A percentile compares a stretch with the other conserved stretches of the same genome.
Conservation (phyloP, 2,797 vertebrate genomes). For the Pseudochirops corinnae region DNA sequence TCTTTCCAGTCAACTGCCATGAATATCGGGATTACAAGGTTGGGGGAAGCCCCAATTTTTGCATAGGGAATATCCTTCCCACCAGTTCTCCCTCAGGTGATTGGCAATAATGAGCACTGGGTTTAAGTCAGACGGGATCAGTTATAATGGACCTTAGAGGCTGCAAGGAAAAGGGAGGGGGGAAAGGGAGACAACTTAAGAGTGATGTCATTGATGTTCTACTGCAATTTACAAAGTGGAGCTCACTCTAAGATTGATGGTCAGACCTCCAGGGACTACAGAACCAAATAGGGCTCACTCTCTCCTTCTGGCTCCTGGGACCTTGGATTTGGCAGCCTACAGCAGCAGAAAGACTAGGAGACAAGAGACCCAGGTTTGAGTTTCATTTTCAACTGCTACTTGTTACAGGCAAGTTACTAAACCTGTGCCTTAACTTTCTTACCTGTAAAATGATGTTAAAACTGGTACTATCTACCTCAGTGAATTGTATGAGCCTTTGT, state of each 20-base stretch:
- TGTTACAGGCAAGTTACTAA: background rate
- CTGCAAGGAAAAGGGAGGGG: background rate
- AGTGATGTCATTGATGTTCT: slow-evolving; percentile 35
- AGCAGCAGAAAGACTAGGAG: background rate
- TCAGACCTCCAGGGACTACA: slow-evolving; percentile 26
- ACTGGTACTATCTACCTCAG: background rate
- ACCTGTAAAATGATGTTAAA: background rate
- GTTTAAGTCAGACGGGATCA: slow-evolving; percentile 24
- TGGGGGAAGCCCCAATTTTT: background rate
- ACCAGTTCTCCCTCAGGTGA: background rate
- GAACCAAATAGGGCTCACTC: background rate
- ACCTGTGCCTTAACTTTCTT: background rate
- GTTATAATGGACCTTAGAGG: background rate
- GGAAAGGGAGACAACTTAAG: background rate
- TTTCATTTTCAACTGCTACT: background rate
- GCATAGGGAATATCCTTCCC: background rate
- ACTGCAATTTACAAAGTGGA: slow-evolving; percentile 1
- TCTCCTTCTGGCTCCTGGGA: background rate
- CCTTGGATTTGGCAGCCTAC: background rate
- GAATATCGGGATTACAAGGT: background rate
- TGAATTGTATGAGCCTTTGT: background rate
- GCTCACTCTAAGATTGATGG: background rate
- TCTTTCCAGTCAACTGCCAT: background rate
- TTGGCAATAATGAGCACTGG: background rate
- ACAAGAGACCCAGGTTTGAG: background rate